Percentiles rank a stretch among this genome's conserved stretches.
phyloP scores from a whole-genome alignment of 2,888 invertebrate species.

The Allophyes oxyacanthae region DNA sequence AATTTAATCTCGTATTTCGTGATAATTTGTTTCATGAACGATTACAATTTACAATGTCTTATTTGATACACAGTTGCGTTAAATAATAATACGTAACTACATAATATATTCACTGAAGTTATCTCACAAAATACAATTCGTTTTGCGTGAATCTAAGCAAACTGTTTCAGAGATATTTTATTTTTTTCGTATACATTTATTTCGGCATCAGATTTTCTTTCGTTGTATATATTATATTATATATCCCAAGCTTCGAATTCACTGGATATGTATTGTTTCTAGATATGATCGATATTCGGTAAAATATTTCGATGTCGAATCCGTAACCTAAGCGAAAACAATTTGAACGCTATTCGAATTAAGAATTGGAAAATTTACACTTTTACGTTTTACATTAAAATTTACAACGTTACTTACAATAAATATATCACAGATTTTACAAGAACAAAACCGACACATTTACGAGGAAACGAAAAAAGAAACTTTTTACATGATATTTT shows the following conservation, averaged over 20 bases:
- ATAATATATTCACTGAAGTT: slow-evolving; percentile 72
- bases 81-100: slow-evolving; percentile 78
- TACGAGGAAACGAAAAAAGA: slow-evolving; percentile 55
- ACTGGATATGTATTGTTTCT: slow-evolving; percentile 84
- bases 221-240: slow-evolving; percentile 74
- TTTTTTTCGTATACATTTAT: slow-evolving; percentile 83
- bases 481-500: slow-evolving; percentile 54
- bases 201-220: slow-evolving; percentile 71
- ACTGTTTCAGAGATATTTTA: slow-evolving; percentile 65
- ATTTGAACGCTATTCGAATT: slow-evolving; percentile 62
- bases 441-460: slow-evolving; percentile 75
- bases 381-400: slow-evolving; percentile 69
- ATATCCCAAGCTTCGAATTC: slow-evolving; percentile 69
- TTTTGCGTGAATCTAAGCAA: slow-evolving; percentile 73
- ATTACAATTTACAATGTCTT: slow-evolving; percentile 86
- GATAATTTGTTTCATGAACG: slow-evolving; percentile 81
- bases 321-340: slow-evolving; percentile 57
- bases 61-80: slow-evolving; percentile 79
- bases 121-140: slow-evolving; percentile 72
- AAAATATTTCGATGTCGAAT: slow-evolving; percentile 63
- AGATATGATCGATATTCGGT: slow-evolving; percentile 80
- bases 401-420: slow-evolving; percentile 86
- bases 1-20: slow-evolving; percentile 83
- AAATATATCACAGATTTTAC: slow-evolving; percentile 90
- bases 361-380: slow-evolving; percentile 70